A percentile compares a stretch with the other conserved stretches of the same genome.
Evolutionary conservation across 2,888 invertebrate species (phyloP).

Genomic region (Lissocephala sabroskyi): DNA sequence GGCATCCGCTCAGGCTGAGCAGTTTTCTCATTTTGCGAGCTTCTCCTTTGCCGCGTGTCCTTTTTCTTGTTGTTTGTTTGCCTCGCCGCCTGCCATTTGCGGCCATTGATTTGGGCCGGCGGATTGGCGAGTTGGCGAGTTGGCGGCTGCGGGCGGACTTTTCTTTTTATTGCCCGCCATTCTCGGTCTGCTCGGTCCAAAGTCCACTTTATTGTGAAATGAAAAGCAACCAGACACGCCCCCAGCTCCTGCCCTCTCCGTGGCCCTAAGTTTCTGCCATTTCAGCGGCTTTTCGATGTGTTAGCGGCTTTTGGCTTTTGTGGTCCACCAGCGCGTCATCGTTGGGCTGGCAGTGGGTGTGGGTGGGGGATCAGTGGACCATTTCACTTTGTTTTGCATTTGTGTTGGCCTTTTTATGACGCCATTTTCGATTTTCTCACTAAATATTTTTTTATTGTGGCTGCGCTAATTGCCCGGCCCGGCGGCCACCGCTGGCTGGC

Average conservation of each 20-base stretch:
- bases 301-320: neutral
- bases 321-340: neutral
- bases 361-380: too few relatives aligned
- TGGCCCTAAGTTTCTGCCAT: neutral
- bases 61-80: neutral
- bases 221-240: slow-evolving; percentile 17
- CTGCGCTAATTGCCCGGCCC: slow-evolving; percentile 5
- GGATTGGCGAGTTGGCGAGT: slow-evolving; percentile 24
- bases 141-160: too few relatives aligned
- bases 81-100: slow-evolving; percentile 30
- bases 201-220: slow-evolving; percentile 36
- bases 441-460: slow-evolving; percentile 12
- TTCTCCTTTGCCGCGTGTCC: too few relatives aligned
- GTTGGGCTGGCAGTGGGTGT: too few relatives aligned
- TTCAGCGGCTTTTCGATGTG: slow-evolving; percentile 3
- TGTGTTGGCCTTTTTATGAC: neutral
- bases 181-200: slow-evolving; percentile 19
- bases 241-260: slow-evolving; percentile 2
- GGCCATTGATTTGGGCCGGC: slow-evolving; percentile 46
- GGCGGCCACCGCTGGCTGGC: too few relatives aligned
- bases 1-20: too few relatives aligned
- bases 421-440: neutral
- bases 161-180: slow-evolving; percentile 26
- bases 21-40: too few relatives aligned
- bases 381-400: slow-evolving; percentile 2